Conservation (phyloP, 2,797 vertebrate genomes). For the Phrynocephalus guinanensis region DNA sequence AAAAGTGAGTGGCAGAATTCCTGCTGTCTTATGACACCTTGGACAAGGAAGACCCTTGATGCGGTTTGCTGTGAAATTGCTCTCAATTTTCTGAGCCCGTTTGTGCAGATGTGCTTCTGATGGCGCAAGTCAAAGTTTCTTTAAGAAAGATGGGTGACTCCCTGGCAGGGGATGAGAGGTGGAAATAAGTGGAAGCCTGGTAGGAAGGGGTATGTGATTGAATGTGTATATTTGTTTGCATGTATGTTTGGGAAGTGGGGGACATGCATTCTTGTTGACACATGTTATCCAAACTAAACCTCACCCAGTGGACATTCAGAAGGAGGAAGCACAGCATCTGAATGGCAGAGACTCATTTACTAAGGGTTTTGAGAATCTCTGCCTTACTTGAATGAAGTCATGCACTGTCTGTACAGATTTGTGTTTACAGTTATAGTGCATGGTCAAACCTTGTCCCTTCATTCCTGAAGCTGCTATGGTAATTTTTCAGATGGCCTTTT, state of each 20-base stretch:
- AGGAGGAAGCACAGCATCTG: too few species aligned
- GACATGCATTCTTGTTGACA: background rate
- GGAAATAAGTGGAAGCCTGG: background rate
- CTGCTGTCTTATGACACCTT: background rate
- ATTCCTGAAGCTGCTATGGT: background rate
- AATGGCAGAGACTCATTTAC: background rate
- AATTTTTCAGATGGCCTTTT: background rate
- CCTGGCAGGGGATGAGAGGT: background rate
- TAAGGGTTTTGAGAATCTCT: background rate
- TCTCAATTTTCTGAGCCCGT: background rate
- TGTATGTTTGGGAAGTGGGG: too few species aligned
- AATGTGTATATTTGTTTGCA: background rate
- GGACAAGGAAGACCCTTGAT: background rate
- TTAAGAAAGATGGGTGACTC: background rate
- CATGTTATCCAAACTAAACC: background rate
- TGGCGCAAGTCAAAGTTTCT: background rate
- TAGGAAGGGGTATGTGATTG: too few species aligned
- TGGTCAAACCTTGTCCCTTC: background rate
- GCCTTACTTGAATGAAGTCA: background rate
- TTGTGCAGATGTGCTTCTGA: background rate
- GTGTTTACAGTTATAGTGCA: background rate
- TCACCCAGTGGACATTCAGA: background rate
- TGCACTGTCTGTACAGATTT: background rate
- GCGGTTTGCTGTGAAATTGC: slow-evolving; percentile 32
- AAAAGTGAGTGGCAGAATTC: slow-evolving; percentile 18